phyloP scores from a whole-genome alignment of 2,113 vertebrate genomes.

The Serilophus lunatus region DNA sequence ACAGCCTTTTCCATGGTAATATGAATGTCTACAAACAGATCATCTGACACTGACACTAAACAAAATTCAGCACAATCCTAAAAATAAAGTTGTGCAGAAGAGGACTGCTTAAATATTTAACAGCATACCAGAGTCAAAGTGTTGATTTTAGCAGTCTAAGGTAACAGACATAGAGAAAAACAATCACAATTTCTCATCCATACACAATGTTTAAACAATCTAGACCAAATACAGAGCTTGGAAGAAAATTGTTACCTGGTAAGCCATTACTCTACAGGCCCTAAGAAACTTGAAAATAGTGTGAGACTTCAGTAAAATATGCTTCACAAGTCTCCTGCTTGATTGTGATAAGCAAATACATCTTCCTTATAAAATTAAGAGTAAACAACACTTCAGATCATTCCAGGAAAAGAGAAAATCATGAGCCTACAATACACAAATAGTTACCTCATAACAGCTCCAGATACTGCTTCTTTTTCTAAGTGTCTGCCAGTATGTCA shows the following conservation, averaged over 20 bases:
- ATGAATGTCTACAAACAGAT: background rate
- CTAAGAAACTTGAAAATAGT: background rate
- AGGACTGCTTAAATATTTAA: background rate
- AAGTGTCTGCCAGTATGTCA: background rate
- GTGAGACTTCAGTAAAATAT: background rate
- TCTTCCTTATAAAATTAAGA: background rate
- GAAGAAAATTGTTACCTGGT: background rate
- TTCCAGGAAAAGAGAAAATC: background rate
- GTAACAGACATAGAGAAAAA: background rate
- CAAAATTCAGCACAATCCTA: background rate
- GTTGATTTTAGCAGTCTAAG: background rate
- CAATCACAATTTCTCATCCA: background rate
- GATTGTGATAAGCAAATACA: background rate
- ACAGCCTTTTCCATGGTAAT: no score
- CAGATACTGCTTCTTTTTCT: background rate
- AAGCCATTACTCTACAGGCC: background rate
- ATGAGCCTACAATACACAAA: background rate
- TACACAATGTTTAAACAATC: background rate
- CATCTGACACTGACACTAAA: background rate
- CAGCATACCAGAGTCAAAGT: background rate
- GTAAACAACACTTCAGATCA: background rate
- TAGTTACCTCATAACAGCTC: background rate
- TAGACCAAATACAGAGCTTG: background rate
- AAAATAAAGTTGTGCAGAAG: background rate
- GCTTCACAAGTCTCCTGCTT: background rate